Evolutionary conservation across 1,140 invertebrate species (phyloP).

Genomic region (Gonioctena quinquepunctata): DNA sequence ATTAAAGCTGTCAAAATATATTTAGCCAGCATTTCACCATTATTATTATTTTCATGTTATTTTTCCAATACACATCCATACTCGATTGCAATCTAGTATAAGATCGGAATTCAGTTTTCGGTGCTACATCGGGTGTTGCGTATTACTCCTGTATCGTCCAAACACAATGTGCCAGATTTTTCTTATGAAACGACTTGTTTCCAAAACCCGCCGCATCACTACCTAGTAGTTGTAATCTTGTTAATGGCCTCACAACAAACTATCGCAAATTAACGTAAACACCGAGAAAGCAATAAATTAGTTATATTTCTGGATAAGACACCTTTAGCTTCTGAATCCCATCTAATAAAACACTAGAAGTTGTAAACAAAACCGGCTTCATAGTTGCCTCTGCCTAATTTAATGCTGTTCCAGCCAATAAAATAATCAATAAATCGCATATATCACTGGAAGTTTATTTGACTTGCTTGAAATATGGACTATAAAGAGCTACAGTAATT

Average conservation of each 20-base stretch:
- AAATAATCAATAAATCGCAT: slow-evolving; percentile 28
- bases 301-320: slow-evolving; percentile 26
- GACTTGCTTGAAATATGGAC: slow-evolving; percentile 17
- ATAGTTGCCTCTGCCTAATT: slow-evolving; percentile 24
- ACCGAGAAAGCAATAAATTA: slow-evolving; percentile 17
- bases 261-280: slow-evolving; percentile 26
- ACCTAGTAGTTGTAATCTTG: not conserved
- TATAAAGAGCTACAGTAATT: slow-evolving; percentile 14
- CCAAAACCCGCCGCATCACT: no score
- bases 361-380: slow-evolving; percentile 26
- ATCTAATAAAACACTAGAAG: slow-evolving; percentile 26
- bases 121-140: no score
- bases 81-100: no score
- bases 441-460: slow-evolving; percentile 28
- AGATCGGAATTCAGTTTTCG: no score
- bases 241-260: not conserved
- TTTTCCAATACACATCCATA: no score
- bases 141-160: no score
- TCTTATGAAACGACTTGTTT: no score
- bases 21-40: no score
- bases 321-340: slow-evolving; percentile 24
- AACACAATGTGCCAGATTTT: no score
- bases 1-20: no score
- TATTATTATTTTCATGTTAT: no score
- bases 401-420: slow-evolving; percentile 24